Percentiles rank a stretch among this genome's conserved stretches.
phyloP scores from a whole-genome alignment of 2,113 vertebrate genomes.

The Laticauda colubrina region DNA sequence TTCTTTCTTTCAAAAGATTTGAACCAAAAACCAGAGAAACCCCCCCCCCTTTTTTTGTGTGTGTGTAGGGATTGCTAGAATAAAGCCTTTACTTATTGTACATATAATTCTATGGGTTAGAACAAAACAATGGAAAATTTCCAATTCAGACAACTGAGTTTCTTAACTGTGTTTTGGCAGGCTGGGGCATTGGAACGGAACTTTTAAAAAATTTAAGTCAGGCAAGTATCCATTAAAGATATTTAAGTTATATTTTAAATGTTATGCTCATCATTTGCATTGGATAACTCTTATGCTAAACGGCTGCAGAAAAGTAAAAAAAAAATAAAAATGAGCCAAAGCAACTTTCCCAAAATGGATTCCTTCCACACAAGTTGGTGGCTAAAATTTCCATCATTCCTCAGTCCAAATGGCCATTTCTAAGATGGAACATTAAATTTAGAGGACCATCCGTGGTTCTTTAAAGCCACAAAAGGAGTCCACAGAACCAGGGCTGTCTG shows the following conservation, averaged over 20 bases:
- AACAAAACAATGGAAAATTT: neutral
- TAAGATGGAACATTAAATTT: neutral
- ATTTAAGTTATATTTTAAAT: neutral
- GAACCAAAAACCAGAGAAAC: neutral
- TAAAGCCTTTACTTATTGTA: neutral
- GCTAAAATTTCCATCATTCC: neutral
- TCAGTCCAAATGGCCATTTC: neutral
- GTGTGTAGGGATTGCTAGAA: neutral
- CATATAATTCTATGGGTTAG: neutral
- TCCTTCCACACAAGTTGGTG: neutral
- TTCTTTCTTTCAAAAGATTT: neutral
- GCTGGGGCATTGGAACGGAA: conserved; percentile 71
- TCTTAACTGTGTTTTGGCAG: conserved; percentile 56
- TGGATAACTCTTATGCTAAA: conserved; percentile 15
- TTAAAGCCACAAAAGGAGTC: neutral
- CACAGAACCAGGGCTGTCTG: neutral
- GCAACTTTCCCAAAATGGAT: neutral
- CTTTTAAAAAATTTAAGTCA: conserved; percentile 76
- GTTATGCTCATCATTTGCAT: conserved; percentile 19
- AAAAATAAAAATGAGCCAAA: neutral
- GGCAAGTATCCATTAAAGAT: conserved; percentile 56
- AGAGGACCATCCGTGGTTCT: neutral
- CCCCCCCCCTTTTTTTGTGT: accelerated
- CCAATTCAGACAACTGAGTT: neutral
- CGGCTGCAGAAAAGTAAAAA: neutral